Conservation (phyloP, 2,113 vertebrate genomes). For the Oriolus oriolus region DNA sequence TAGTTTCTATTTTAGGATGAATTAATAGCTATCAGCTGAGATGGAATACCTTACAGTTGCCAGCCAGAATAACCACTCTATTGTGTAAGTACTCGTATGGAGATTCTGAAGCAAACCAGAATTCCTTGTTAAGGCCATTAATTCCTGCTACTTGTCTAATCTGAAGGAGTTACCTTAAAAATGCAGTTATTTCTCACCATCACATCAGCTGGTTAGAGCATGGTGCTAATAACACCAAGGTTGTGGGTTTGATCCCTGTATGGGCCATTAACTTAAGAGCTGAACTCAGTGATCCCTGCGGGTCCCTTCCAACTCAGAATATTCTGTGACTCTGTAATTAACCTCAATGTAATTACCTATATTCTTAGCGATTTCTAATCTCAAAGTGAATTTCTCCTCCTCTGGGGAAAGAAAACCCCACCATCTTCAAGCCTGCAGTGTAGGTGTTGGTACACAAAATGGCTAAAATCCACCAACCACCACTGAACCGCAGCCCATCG, state of each 20-base stretch:
- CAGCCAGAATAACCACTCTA: not conserved
- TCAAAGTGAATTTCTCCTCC: not conserved
- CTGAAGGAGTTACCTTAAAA: not conserved
- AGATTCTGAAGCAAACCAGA: not conserved
- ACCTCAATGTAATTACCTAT: not conserved
- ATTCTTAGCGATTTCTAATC: not conserved
- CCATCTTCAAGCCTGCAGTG: not conserved
- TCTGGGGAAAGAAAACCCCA: fast-evolving
- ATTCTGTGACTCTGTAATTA: not conserved
- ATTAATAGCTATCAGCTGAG: not conserved
- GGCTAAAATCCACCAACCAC: not conserved
- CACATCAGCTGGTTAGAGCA: not conserved
- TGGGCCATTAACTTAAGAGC: not conserved
- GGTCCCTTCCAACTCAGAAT: not conserved
- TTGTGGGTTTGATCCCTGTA: not conserved
- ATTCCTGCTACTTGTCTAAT: not conserved
- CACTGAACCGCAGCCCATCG: not conserved
- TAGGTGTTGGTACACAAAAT: not conserved
- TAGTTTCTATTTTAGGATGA: not conserved
- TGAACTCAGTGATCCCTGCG: not conserved
- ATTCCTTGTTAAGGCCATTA: not conserved
- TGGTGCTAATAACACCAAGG: not conserved
- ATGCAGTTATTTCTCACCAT: not conserved
- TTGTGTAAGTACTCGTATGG: not conserved
- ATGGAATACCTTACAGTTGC: not conserved